Evolutionary conservation across 2,797 vertebrate species (phyloP), one percentile per base, ranked within the genome.

Genomic region (Craterocephalus amniculus): DNA sequence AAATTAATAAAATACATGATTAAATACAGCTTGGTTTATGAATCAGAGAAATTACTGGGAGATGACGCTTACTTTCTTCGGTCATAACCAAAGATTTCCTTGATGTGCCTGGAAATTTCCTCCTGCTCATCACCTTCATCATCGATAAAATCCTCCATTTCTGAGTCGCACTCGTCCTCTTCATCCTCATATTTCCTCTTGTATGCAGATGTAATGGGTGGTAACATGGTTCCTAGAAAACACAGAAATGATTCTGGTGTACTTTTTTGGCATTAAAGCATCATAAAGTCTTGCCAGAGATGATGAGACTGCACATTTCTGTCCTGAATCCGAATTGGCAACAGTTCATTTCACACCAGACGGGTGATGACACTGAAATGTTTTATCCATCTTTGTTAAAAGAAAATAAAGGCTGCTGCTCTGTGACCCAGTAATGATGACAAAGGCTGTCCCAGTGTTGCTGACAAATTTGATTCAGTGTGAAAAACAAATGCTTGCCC

Each of bases 71-170:
- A 99, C 98, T 76, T 98, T 68, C 34, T 86, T 74, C 94, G 89
- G 86, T 99, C 97, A 74, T 99, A 99, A 61, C 98, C 98, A 80
- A 99, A 99, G 81, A 99, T 99, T 89, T 98, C 96, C 63, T 93
- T 93, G 85, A 99, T 99, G 79, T 99, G 98, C 87, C 93, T 96
- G 63, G 98, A 99, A 90, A 99, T 95, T 91, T 96, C 95, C 57
- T 97, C 96, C 84, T 96, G 96, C 10, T 94, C 91, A 1, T 95
- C 96, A 18, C 92, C 97, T 88, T 81, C 96, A 52, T 99, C 95
- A 49, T 99, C 97, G 29, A 99, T 99, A 84, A 99, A 99, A 79
- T 99, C 98, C 0, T 99, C 97, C 98, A 99, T 99, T 91, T 99
- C 98, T 0, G 98, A 95, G 85, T 99, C 98, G n/a, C 95, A 95